phyloP scores from a whole-genome alignment of 2,113 vertebrate genomes.

The Sander lucioperca region DNA sequence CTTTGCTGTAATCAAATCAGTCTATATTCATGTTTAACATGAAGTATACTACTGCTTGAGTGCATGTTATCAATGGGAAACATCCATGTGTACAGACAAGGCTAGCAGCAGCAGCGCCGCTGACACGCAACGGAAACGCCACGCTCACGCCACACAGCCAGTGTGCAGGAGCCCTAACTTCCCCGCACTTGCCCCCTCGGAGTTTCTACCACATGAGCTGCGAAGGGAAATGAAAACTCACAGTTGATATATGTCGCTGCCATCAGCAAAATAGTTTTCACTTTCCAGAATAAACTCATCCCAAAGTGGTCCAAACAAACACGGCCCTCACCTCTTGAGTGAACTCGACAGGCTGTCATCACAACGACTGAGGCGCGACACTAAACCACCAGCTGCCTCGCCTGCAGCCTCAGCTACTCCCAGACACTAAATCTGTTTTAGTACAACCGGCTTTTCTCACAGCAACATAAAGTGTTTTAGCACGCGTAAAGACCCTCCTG shows the following conservation, averaged over 20 bases:
- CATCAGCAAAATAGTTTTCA: background rate
- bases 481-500: background rate
- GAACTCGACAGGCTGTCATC: slow-evolving; percentile 10
- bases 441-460: background rate
- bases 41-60: too few species aligned
- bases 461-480: slow-evolving; percentile 9
- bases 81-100: too few species aligned
- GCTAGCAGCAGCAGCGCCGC: too few species aligned
- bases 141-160: too few species aligned
- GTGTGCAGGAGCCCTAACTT: too few species aligned
- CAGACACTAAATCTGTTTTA: slow-evolving; percentile 9
- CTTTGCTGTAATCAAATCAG: too few species aligned
- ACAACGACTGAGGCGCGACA: background rate
- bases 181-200: background rate
- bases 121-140: too few species aligned
- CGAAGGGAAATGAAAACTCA: background rate
- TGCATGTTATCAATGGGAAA: too few species aligned
- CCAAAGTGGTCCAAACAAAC: background rate
- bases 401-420: slow-evolving; percentile 8
- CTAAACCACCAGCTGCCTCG: slow-evolving; percentile 34
- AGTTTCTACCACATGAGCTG: background rate
- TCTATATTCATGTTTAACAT: too few species aligned
- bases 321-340: background rate
- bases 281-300: background rate
- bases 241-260: background rate